A percentile compares a stretch with the other conserved stretches of the same genome.
Evolutionary conservation across 2,797 vertebrate species (phyloP).

Genomic region (Tapirus indicus): DNA sequence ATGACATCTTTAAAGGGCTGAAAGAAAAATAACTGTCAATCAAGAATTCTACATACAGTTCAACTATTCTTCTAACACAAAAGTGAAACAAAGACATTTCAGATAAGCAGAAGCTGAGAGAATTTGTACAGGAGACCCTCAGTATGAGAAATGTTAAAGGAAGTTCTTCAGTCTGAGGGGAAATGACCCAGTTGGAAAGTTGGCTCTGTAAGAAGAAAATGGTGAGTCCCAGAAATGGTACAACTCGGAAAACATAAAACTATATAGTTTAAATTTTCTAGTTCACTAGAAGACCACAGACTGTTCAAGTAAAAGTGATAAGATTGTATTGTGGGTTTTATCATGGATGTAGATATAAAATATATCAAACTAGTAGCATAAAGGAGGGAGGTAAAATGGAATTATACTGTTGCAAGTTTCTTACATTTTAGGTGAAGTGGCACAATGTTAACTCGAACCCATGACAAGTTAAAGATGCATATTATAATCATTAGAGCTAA

Average conservation of each 20-base stretch:
- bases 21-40: background rate
- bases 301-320: slow-evolving; percentile 13
- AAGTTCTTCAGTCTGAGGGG: background rate
- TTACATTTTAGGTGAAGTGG: slow-evolving; percentile 4
- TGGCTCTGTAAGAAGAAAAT: background rate
- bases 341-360: background rate
- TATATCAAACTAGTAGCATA: background rate
- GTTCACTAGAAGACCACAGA: background rate
- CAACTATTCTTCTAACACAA: background rate
- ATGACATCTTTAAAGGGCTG: background rate
- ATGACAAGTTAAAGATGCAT: background rate
- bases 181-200: background rate
- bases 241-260: background rate
- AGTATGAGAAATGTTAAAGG: background rate
- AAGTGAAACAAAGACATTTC: background rate
- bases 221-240: background rate
- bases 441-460: background rate
- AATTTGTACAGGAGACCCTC: background rate
- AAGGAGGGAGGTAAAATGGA: background rate
- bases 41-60: background rate
- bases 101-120: background rate
- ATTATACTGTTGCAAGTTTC: background rate
- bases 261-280: background rate
- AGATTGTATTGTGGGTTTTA: background rate
- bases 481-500: background rate